phyloP scores from a whole-genome alignment of 2,888 invertebrate genomes.

The Resseliella maxima region DNA sequence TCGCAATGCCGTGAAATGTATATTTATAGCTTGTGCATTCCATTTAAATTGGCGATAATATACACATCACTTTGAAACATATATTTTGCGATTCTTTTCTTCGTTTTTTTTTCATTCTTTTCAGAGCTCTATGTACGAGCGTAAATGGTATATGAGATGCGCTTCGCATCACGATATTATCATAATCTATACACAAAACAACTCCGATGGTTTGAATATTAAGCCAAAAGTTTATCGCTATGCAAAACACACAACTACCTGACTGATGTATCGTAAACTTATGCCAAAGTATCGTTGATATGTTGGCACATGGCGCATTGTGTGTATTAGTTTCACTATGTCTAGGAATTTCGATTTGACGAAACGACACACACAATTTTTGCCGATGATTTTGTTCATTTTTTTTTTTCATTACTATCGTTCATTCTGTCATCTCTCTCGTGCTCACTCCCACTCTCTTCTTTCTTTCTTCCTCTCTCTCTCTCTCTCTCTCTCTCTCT shows the following conservation, averaged over 20 bases:
- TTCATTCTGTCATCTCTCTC: too few relatives aligned
- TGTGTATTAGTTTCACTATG: neutral
- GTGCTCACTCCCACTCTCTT: too few relatives aligned
- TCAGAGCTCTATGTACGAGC: neutral
- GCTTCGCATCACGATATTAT: neutral
- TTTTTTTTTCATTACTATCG: too few relatives aligned
- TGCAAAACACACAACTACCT: neutral
- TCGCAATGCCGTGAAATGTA: neutral
- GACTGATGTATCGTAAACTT: conserved; percentile 12
- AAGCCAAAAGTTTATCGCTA: neutral
- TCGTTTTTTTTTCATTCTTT: too few relatives aligned
- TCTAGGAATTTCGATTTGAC: conserved; percentile 9
- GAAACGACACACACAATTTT: too few relatives aligned
- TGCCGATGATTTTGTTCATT: too few relatives aligned
- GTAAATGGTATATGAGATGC: conserved; percentile 16
- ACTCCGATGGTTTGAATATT: neutral
- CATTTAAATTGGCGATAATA: conserved; percentile 53
- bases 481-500: neutral
- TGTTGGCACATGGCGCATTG: neutral
- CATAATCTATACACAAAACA: neutral
- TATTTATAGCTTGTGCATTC: conserved; percentile 26
- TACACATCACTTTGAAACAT: conserved; percentile 23
- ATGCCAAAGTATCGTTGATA: neutral
- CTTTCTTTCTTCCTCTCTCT: neutral
- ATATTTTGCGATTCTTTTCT: neutral